Evolutionary conservation across 1,140 invertebrate genomes (phyloP), one percentile per base, ranked within the genome.

Genomic region (Acyrthosiphon pisum): DNA sequence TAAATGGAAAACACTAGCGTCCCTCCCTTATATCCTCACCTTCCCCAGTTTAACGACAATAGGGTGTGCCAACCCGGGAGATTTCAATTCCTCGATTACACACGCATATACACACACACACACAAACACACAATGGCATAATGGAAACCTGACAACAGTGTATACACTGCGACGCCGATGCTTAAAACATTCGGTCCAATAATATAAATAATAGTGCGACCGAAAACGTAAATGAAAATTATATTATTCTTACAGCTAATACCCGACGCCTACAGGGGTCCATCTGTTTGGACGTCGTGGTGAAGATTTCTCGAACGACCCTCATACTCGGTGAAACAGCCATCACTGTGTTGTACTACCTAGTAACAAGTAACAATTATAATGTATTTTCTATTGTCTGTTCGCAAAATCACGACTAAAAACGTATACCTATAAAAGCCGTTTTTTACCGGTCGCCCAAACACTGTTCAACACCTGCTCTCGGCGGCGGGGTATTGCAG

Each of bases 21-120:
- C 53, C 44, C 37, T 90, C 89, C 56, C 53, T 90, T 68, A 44
- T 23, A 23, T 30, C 89, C 26, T 76, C 60, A 9, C n/a, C 89
- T 56, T 30, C 89, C 89, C 35, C 41, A 56, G 56, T 44, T 90
- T 68, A 90, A 90, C 56, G 89, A 90, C 89, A 60, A 90, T 68
- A 90, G 89, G 89, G 89, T 90, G 53, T 90, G 56, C 89, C 89
- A 90, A 90, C 89, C 89, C 53, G 20, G 23, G 56, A 90, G 56
- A 90, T 90, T 90, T 90, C 53, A 90, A 90, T 90, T 68, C 37
- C 26, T 68, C 89, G 89, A 90, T 90, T 90, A 44, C 30, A 50
- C 87, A 50, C 48, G 35, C 48, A 50, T 30, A 76, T 30, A 86
- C 41, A 30, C 44, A 35, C 18, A 30, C 50, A 56, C 46, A 35